Evolutionary conservation across 2,113 vertebrate species (phyloP), one percentile per base, ranked within the genome.

Genomic region (Pomatostomus ruficeps): DNA sequence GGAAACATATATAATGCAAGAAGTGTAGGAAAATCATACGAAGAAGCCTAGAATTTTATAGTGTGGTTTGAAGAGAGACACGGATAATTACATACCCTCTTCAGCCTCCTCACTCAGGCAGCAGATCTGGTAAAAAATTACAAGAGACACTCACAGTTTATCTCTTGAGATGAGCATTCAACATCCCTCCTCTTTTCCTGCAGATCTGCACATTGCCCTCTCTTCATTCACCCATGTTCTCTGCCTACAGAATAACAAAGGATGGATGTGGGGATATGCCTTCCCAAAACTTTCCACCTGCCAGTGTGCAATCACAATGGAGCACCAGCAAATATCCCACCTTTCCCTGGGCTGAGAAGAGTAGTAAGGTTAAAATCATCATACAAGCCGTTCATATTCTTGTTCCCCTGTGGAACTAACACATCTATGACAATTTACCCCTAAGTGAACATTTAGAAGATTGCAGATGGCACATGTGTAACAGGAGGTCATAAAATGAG

Each of bases 201-300:
- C 0, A 2, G 7, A 71, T 61, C 18, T 7, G 1, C 33, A 51
- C 28, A 8, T 9, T 26, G 14, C 2, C 10, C 17, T 49, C 70
- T 36, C 7, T n/a, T 85, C 17, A 23, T 29, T 38, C 16, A 28
- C 19, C 19, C 55, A 22, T 20, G 14, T 67, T 48, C 31, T 72
- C 26, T 51, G 40, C 23, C 13, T 46, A 26, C 3, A 70, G 24
- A 66, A 28, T 4, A 91, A 14, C 9, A 25, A 83, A 76, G 9
- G 16, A 57, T 7, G 7, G 31, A 51, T n/a, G 17, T 43, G 6
- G 5, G 26, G 11, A 40, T 51, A 17, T 9, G 12, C 28, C 25
- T 21, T 74, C 20, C 21, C 54, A 52, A 42, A 89, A 25, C 11
- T 65, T 89, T 79, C 15, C 48, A 45, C 16, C 16, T 22, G n/a